These are phyloP conservation scores for Radopholus similis DNA, from an alignment of 1,140 invertebrate species.

Conservation along the genomic window DNA sequence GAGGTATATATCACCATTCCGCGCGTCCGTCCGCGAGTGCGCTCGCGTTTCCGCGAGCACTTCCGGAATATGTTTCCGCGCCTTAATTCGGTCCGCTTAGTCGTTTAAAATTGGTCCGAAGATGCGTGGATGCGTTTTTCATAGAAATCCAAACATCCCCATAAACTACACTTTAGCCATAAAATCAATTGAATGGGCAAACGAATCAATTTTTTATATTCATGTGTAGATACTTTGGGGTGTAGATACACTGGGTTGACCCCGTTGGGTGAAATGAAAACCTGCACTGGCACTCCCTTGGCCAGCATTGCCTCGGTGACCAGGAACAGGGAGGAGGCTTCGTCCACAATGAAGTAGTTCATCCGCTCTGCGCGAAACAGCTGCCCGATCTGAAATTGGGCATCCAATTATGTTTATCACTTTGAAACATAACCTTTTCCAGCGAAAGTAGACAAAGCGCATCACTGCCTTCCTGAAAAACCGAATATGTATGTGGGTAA, in stretches of 20 bases:
- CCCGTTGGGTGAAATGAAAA: constrained; percentile 57
- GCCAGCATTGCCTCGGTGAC: constrained; percentile 89
- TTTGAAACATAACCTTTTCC: constrained; percentile 68
- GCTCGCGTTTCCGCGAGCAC: too few species aligned
- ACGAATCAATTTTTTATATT: constrained; percentile 10
- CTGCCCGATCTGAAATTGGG: constrained; percentile 74
- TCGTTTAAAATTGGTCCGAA: too few species aligned
- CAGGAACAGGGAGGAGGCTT: constrained; percentile 86
- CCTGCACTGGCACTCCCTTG: constrained; percentile 83
- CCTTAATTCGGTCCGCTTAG: too few species aligned
- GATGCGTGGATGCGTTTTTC: too few species aligned
- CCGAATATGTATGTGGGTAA: not conserved
- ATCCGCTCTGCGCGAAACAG: constrained; percentile 95
- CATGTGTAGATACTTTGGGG: too few species aligned
- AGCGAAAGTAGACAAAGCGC: constrained; percentile 77
- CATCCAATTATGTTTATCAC: not conserved
- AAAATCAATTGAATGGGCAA: not conserved
- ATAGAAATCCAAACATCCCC: too few species aligned
- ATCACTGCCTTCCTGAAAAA: constrained; percentile 37
- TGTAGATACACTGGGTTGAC: too few species aligned
- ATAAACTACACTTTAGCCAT: too few species aligned
- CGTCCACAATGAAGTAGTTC: constrained; percentile 97
- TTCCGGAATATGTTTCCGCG: too few species aligned
- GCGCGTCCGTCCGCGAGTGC: too few species aligned
- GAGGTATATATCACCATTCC: too few species aligned